These are phyloP conservation scores for Platycheirus albimanus DNA, from an alignment of 2,888 invertebrate genomes.

Conservation along the genomic window DNA sequence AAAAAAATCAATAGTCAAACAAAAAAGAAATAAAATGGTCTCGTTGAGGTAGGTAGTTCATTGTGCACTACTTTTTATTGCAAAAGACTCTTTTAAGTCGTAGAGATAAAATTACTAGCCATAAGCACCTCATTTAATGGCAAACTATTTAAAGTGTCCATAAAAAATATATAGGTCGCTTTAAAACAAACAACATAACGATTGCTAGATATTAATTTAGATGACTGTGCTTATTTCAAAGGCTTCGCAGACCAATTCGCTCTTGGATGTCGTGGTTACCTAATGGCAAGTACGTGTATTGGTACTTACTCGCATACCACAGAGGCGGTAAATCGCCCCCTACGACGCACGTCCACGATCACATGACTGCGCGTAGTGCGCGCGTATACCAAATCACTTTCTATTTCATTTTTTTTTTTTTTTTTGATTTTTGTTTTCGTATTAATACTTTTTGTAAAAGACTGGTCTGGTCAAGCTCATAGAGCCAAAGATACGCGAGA, in stretches of 20 bases:
- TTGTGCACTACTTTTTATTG: not conserved
- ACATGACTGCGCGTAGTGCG: constrained; percentile 48
- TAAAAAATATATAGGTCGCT: constrained; percentile 36
- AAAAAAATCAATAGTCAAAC: too few relatives aligned
- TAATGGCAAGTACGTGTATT: constrained; percentile 39
- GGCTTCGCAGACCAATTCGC: constrained; percentile 36
- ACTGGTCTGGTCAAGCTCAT: constrained; percentile 14
- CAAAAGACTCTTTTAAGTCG: not conserved
- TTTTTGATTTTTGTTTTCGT: constrained; percentile 10
- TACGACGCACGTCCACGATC: constrained; percentile 52
- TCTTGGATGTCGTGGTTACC: constrained; percentile 32
- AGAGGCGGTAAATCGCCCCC: constrained; percentile 54
- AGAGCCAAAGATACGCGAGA: constrained; percentile 23
- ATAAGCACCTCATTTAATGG: not conserved
- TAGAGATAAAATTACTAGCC: not conserved
- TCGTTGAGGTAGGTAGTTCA: not conserved
- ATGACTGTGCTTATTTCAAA: constrained; percentile 39
- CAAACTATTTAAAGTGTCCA: not conserved
- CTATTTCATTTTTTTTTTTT: constrained; percentile 48
- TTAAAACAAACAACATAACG: constrained; percentile 29
- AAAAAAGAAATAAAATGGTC: too few relatives aligned
- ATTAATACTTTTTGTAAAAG: constrained; percentile 3
- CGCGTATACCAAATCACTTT: constrained; percentile 46
- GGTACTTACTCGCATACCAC: constrained; percentile 40
- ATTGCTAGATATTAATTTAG: constrained; percentile 42